Percentiles rank a stretch among this genome's conserved stretches.
These are phyloP conservation scores for Cherax destructor DNA, from an alignment of 1,140 invertebrate species.

Conservation along the genomic window DNA sequence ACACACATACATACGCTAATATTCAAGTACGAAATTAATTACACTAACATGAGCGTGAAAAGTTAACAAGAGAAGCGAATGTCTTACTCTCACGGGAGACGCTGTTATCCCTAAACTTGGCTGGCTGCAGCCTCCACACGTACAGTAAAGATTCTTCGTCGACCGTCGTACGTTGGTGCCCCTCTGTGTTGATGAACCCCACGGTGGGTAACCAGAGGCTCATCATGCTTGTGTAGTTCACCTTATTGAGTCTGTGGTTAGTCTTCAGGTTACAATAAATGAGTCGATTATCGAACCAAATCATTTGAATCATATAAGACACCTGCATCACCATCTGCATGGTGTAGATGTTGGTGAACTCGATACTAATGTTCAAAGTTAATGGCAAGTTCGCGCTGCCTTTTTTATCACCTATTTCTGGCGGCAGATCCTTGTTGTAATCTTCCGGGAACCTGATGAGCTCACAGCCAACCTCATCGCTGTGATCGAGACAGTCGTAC, in stretches of 20 bases:
- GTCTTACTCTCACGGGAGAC: not conserved
- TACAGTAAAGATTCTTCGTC: not conserved
- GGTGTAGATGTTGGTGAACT: conserved; percentile 50
- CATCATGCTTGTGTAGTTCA: conserved; percentile 30
- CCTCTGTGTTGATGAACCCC: conserved; percentile 38
- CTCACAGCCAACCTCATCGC: conserved; percentile 53
- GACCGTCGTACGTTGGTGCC: not conserved
- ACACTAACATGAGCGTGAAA: too few species aligned
- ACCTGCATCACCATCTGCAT: conserved; percentile 52
- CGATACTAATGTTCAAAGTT: conserved; percentile 24
- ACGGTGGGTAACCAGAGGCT: conserved; percentile 53
- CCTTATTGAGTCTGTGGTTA: conserved; percentile 41
- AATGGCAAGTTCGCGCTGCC: not conserved
- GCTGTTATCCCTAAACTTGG: not conserved
- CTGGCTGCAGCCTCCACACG: not conserved
- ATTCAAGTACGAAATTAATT: too few species aligned
- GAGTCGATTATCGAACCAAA: conserved; percentile 63
- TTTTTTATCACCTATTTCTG: not conserved
- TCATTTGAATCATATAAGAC: conserved; percentile 49
- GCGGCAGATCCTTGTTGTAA: conserved; percentile 46
- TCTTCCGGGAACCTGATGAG: conserved; percentile 37
- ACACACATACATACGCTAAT: too few species aligned
- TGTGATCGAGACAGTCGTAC: conserved; percentile 64
- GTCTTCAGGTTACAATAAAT: conserved; percentile 61
- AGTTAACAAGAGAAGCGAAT: too few species aligned